A percentile compares a stretch with the other conserved stretches of the same genome.
Conservation (phyloP, 2,113 vertebrate species). For the Microtus montanus region DNA sequence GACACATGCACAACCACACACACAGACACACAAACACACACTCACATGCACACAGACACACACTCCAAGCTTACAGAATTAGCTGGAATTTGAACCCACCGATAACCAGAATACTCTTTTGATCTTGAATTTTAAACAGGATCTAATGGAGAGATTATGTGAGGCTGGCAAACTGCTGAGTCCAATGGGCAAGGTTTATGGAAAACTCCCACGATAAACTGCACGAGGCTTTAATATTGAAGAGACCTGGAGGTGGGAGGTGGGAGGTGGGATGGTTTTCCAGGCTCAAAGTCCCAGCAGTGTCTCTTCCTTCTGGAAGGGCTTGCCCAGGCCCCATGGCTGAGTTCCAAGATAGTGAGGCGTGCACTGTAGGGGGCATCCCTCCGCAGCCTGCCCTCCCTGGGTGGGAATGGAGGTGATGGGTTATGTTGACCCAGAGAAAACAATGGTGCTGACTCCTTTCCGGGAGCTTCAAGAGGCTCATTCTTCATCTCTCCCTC, state of each 20-base stretch:
- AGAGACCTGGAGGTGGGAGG: background rate
- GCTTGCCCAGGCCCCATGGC: accelerated
- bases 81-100: background rate
- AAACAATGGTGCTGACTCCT: background rate
- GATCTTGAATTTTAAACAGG: background rate
- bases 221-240: background rate
- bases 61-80: background rate
- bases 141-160: background rate
- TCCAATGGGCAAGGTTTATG: background rate
- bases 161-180: background rate
- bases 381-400: background rate
- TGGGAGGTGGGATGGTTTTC: background rate
- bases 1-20: background rate
- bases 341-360: background rate
- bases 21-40: background rate
- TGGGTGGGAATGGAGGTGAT: background rate
- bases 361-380: background rate
- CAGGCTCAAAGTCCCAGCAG: background rate
- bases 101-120: background rate
- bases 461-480: background rate
- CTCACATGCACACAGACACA: background rate
- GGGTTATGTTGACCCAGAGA: background rate
- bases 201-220: background rate
- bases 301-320: background rate
- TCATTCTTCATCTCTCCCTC: background rate